Conservation (phyloP, 2,888 invertebrate species). For the Lucinisca nassula region DNA sequence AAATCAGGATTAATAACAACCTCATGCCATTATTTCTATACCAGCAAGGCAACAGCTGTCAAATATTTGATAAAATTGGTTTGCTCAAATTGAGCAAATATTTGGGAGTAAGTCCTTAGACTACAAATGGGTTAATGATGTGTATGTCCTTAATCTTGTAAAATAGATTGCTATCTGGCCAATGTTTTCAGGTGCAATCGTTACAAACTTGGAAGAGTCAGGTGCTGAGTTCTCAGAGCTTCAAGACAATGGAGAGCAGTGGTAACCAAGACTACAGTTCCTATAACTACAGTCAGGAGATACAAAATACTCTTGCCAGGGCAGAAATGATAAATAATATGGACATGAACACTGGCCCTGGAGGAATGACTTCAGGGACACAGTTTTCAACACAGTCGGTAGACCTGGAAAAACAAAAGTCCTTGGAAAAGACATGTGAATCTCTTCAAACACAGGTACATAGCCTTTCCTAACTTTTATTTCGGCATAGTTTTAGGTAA, state of each 20-base stretch:
- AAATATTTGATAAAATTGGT: too few species aligned
- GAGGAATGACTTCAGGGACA: conserved; percentile 40
- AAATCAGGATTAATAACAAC: too few species aligned
- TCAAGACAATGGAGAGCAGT: conserved; percentile 67
- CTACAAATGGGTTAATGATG: too few species aligned
- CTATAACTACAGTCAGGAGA: conserved; percentile 75
- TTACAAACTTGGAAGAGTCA: conserved; percentile 82
- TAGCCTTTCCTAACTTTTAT: not conserved
- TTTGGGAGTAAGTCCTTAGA: too few species aligned
- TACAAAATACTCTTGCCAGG: conserved; percentile 75
- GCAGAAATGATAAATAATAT: conserved; percentile 70
- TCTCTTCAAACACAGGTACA: conserved; percentile 84
- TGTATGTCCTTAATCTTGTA: too few species aligned
- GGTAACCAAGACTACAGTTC: conserved; percentile 73
- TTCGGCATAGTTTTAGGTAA: too few species aligned
- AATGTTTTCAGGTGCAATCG: conserved; percentile 83
- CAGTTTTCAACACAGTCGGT: conserved; percentile 5
- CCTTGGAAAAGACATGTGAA: conserved; percentile 83
- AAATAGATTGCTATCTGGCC: too few species aligned
- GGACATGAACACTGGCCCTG: conserved; percentile 41
- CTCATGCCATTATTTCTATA: too few species aligned
- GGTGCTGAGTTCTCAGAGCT: conserved; percentile 75
- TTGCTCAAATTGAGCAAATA: too few species aligned
- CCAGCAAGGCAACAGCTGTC: too few species aligned
- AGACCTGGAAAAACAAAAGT: conserved; percentile 76